Conservation (phyloP, 2,888 invertebrate species). For the Anticlea derivata region DNA sequence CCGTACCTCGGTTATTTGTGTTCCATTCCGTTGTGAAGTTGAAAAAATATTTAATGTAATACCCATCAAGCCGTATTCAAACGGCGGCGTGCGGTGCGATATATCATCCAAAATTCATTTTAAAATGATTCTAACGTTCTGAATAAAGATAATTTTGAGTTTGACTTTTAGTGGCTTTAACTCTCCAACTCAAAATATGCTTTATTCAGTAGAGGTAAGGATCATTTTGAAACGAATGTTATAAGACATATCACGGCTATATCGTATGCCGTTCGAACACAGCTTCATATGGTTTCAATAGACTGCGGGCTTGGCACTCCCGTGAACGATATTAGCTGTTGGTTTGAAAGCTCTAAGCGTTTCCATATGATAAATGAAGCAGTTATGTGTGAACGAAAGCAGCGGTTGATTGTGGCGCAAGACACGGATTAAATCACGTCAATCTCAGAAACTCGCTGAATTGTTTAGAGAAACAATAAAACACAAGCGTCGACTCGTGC, state of each 20-base stretch:
- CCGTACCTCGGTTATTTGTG: constrained; percentile 41
- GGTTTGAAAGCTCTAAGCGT: constrained; percentile 35
- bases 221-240: no score
- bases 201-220: no score
- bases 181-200: no score
- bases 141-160: no score
- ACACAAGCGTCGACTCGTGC: constrained; percentile 47
- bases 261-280: no score
- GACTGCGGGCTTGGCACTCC: neutral
- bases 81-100: no score
- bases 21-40: constrained; percentile 39
- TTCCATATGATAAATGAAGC: constrained; percentile 48
- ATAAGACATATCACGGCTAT: no score
- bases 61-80: no score
- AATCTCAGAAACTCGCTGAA: constrained; percentile 41
- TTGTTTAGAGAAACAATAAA: constrained; percentile 50
- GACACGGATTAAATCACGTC: constrained; percentile 46
- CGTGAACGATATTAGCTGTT: constrained; percentile 36
- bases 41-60: constrained; percentile 41
- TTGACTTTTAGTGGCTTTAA: no score
- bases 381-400: constrained; percentile 35
- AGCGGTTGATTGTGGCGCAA: constrained; percentile 38
- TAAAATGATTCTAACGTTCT: no score
- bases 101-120: no score
- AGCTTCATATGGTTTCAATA: constrained; percentile 15